phyloP scores from a whole-genome alignment of 1,140 invertebrate species.

The Pygmarrhopalites habei region DNA sequence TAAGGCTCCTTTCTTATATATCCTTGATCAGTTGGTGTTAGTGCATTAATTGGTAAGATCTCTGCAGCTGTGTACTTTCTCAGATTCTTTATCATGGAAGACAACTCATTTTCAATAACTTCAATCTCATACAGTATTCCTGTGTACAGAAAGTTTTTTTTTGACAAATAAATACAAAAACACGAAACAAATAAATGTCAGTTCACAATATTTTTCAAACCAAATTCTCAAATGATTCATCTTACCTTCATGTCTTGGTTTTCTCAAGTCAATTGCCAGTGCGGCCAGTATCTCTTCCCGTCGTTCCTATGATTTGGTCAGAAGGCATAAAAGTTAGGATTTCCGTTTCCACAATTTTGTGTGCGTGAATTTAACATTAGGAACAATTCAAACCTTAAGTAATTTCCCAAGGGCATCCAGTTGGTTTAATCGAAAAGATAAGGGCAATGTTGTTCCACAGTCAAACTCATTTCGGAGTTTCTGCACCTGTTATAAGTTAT shows the following conservation, averaged over 20 bases:
- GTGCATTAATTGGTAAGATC: slow-evolving; percentile 22
- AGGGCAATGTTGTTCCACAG: too few species aligned
- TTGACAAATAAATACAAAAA: background rate
- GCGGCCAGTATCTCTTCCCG: slow-evolving; percentile 44
- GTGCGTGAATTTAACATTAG: too few species aligned
- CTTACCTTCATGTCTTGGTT: slow-evolving; percentile 39
- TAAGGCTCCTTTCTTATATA: slow-evolving; percentile 18
- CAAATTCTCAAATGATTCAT: background rate
- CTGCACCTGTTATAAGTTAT: too few species aligned
- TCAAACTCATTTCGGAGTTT: too few species aligned
- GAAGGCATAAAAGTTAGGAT: too few species aligned
- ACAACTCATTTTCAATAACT: background rate
- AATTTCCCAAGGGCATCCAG: too few species aligned
- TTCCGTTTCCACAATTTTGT: too few species aligned
- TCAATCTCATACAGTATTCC: background rate
- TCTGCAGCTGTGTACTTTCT: slow-evolving; percentile 5
- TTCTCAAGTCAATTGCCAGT: slow-evolving; percentile 48
- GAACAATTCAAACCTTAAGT: too few species aligned
- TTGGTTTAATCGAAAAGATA: too few species aligned
- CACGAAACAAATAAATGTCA: background rate
- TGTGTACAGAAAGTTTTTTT: too few species aligned
- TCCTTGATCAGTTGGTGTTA: slow-evolving; percentile 15
- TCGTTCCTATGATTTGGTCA: slow-evolving; percentile 49
- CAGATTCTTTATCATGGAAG: background rate
- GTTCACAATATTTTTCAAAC: background rate